phyloP scores from a whole-genome alignment of 1,140 invertebrate species.

The Colletes gigas region DNA sequence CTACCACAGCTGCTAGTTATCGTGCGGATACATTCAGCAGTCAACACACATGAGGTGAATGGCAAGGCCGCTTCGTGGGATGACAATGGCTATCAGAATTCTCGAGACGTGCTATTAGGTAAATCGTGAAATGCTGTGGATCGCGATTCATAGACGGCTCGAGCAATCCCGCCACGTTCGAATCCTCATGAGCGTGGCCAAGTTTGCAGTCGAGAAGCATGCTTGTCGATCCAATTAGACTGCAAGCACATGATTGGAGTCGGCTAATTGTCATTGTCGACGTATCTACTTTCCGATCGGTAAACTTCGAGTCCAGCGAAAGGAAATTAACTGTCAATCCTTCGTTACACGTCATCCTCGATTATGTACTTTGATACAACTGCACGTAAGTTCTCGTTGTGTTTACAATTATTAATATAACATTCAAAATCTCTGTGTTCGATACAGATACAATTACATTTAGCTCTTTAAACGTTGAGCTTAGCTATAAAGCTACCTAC shows the following conservation, averaged over 20 bases:
- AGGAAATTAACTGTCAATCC: no score
- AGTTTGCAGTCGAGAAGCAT: conserved; percentile 41
- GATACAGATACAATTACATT: no score
- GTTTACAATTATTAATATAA: no score
- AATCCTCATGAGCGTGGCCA: conserved; percentile 60
- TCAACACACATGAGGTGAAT: conserved; percentile 23
- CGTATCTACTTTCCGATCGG: conserved; percentile 4
- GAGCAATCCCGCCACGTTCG: conserved; percentile 61
- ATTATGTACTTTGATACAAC: no score
- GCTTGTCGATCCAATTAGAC: conserved; percentile 55
- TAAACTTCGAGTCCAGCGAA: neutral
- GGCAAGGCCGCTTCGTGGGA: conserved; percentile 27
- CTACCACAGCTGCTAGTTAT: conserved; percentile 54
- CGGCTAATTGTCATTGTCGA: conserved; percentile 40
- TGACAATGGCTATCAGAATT: conserved; percentile 69
- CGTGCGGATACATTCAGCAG: conserved; percentile 22
- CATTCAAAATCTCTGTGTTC: no score
- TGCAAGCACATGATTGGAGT: conserved; percentile 40
- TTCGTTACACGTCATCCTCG: no score
- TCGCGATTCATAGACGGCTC: conserved; percentile 44
- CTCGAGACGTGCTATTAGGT: conserved; percentile 67
- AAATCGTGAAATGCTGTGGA: conserved; percentile 66
- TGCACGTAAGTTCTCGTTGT: no score
- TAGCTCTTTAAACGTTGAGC: no score
- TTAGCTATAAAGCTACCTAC: no score